A percentile compares a stretch with the other conserved stretches of the same genome.
Conservation (phyloP, 2,888 invertebrate genomes). For the Allygus modestus region DNA sequence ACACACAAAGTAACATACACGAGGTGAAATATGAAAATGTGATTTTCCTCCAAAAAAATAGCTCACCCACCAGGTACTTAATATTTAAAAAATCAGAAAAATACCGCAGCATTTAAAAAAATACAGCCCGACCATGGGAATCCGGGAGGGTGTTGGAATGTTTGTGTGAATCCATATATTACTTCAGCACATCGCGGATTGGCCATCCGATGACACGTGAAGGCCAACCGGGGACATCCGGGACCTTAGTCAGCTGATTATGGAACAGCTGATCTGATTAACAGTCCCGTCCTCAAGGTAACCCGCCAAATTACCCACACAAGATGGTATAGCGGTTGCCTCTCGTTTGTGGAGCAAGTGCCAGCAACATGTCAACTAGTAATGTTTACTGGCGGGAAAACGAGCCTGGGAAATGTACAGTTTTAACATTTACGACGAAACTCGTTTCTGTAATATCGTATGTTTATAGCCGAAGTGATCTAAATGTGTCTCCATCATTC, state of each 20-base stretch:
- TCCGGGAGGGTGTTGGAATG: background rate
- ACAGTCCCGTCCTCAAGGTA: conserved; percentile 16
- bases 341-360: conserved; percentile 29
- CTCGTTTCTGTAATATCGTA: background rate
- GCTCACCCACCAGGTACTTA: no score
- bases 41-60: no score
- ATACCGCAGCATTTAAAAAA: background rate
- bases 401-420: background rate
- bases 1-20: no score
- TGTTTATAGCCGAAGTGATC: background rate
- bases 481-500: no score
- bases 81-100: no score
- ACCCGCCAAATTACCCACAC: background rate
- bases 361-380: background rate
- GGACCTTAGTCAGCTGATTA: conserved; percentile 9
- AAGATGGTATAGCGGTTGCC: background rate
- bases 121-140: background rate
- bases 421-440: background rate
- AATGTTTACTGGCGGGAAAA: background rate
- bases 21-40: no score
- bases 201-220: background rate
- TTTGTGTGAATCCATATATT: conserved; percentile 17
- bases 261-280: conserved; percentile 36
- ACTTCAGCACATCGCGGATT: background rate
- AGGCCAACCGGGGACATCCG: conserved; percentile 5